These are phyloP conservation scores for Drosophila greeni DNA, from an alignment of 2,888 invertebrate genomes.

Conservation along the genomic window DNA sequence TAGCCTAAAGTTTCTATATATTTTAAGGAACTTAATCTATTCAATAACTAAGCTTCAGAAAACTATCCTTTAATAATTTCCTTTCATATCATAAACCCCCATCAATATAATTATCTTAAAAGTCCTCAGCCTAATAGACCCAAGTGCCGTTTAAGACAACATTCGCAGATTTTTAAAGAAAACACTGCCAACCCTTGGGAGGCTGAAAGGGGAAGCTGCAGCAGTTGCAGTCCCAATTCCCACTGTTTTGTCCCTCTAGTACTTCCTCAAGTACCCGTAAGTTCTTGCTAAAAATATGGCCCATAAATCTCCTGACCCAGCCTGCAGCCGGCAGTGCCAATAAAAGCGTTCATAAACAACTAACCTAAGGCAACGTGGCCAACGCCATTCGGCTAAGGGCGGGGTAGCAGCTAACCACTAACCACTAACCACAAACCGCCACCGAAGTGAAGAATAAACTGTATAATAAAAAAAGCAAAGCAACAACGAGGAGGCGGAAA, in stretches of 20 bases:
- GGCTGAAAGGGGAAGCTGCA: background rate
- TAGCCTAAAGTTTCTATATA: no score
- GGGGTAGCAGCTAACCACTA: constrained; percentile 22
- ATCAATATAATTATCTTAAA: background rate
- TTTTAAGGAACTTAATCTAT: background rate
- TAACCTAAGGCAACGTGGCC: constrained; percentile 61
- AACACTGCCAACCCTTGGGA: background rate
- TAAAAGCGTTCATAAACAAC: constrained; percentile 71
- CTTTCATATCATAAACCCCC: background rate
- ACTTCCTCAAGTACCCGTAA: constrained; percentile 31
- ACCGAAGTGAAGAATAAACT: constrained; percentile 17
- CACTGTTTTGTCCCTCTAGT: constrained; percentile 5
- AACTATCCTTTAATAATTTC: background rate
- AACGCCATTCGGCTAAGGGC: constrained; percentile 25
- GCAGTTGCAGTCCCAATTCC: constrained; percentile 15
- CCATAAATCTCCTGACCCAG: constrained; percentile 61
- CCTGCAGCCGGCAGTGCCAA: constrained; percentile 50
- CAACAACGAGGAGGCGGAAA: constrained; percentile 31
- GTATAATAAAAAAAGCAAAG: background rate
- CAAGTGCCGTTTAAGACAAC: background rate
- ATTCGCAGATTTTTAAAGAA: constrained; percentile 16
- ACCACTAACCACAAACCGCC: constrained; percentile 51
- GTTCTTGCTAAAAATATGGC: constrained; percentile 51
- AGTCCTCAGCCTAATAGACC: constrained; percentile 3
- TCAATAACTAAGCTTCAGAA: background rate